Percentiles rank a stretch among this genome's conserved stretches.
Evolutionary conservation across 2,113 vertebrate genomes (phyloP).

Genomic region (Phylloscopus trochilus): DNA sequence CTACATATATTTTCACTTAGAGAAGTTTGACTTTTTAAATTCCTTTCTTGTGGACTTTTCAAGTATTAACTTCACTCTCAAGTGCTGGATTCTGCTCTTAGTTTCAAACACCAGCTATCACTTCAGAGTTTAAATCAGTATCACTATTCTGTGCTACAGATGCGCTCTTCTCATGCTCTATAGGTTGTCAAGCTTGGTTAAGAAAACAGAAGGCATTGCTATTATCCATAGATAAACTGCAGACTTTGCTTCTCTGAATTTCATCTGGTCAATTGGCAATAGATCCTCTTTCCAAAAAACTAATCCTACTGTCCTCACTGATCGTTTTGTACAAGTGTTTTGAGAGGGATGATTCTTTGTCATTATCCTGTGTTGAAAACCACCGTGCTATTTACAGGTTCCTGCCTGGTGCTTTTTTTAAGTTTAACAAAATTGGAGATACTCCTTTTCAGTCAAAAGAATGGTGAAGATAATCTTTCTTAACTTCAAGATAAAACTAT

Average conservation of each 20-base stretch:
- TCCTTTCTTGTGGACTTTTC: not conserved
- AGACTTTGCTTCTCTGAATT: not conserved
- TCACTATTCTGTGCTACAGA: not conserved
- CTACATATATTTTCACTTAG: not conserved
- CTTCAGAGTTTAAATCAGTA: not conserved
- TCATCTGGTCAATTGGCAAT: not conserved
- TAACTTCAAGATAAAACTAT: slow-evolving; percentile 13
- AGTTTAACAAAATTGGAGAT: not conserved
- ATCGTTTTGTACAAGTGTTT: not conserved
- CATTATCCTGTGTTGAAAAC: not conserved
- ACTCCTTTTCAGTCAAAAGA: not conserved
- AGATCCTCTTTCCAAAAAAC: not conserved
- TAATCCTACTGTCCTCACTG: not conserved
- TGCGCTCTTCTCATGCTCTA: not conserved
- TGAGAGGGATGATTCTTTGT: not conserved
- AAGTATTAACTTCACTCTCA: not conserved
- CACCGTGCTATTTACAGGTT: not conserved
- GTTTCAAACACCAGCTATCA: not conserved
- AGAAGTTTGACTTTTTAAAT: not conserved
- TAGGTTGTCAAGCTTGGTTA: not conserved
- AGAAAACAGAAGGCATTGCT: not conserved
- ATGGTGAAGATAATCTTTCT: slow-evolving; percentile 1
- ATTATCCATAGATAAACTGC: not conserved
- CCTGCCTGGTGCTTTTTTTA: not conserved
- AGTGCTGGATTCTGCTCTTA: not conserved